Evolutionary conservation across 2,113 vertebrate species (phyloP).

Genomic region (Atlantisia rogersi): DNA sequence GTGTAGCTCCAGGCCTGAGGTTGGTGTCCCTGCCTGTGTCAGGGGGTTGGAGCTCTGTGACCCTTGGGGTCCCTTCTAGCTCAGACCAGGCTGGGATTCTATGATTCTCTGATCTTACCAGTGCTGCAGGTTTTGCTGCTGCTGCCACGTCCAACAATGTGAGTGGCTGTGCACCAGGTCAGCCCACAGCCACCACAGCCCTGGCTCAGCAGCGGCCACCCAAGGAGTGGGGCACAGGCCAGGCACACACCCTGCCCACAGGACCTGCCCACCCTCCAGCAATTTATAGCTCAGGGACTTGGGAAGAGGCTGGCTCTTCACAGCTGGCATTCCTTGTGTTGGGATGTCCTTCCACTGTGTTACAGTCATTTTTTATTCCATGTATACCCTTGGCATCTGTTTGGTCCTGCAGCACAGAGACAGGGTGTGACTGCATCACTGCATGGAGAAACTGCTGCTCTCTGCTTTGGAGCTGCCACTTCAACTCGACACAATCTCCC

Average conservation of each 20-base stretch:
- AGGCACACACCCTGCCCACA: fast-evolving
- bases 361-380: background rate
- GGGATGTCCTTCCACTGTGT: background rate
- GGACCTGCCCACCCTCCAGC: background rate
- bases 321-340: background rate
- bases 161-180: background rate
- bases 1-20: too few species aligned
- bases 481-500: background rate
- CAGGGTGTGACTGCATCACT: fast-evolving
- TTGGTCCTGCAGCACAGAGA: background rate
- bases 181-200: background rate
- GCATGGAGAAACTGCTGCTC: background rate
- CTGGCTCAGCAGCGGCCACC: fast-evolving
- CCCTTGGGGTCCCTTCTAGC: too few species aligned
- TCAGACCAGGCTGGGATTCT: too few species aligned
- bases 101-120: too few species aligned
- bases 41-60: too few species aligned
- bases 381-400: background rate
- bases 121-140: too few species aligned
- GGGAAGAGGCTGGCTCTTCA: background rate
- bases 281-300: background rate
- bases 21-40: too few species aligned
- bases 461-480: background rate
- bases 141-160: fast-evolving
- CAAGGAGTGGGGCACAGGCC: background rate